Base-by-base conservation (phyloP, 2,888 invertebrate genomes). In the Brachyopa scutellaris region DNA sequence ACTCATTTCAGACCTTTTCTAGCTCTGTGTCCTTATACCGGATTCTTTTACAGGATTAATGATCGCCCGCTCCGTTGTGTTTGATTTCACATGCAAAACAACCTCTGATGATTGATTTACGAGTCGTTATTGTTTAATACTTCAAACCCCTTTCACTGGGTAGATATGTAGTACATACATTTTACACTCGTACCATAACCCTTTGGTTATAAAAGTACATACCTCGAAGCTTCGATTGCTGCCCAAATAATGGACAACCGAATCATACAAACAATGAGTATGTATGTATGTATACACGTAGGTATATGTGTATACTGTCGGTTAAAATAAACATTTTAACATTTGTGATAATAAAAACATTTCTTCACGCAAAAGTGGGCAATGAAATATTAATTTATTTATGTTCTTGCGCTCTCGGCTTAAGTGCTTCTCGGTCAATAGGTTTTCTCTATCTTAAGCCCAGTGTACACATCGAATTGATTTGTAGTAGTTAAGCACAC, bases 351-450 rank as follows among this genome's bases (percentile, higher is more conserved):
- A 62, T 70, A 66, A 72, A 82, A 82, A 82, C 70, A 76, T 72
- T 70, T 77, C 51, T 77, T 66, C 59, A 77, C 53, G 40, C 70
- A 49, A n/a, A 77, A 72, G 66, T 70, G 77, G 77, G 55, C 82
- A 82, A 77, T 82, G 77, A 77, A 82, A 77, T 77, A 72, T 82
- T 72, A 82, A 82, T 82, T 82, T 82, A 82, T 77, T 82, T 82
- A 77, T 82, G 82, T 82, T 82, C 70, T 77, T 57, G 55, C 61
- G 66, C 59, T 82, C 61, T 55, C 23, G 64, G 47, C 66, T 77
- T 82, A 82, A 82, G 82, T 82, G 82, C 53, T 76, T 77, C 76
- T 77, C 36, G 77, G 77, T 82, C 70, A 82, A 82, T 77, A 77
- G 49, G 64, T 64, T 66, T n/a, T 61, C 61, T 64, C 33, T 51